These are phyloP conservation scores for Actenoides hombroni DNA, from an alignment of 2,113 vertebrate genomes.

Conservation along the genomic window DNA sequence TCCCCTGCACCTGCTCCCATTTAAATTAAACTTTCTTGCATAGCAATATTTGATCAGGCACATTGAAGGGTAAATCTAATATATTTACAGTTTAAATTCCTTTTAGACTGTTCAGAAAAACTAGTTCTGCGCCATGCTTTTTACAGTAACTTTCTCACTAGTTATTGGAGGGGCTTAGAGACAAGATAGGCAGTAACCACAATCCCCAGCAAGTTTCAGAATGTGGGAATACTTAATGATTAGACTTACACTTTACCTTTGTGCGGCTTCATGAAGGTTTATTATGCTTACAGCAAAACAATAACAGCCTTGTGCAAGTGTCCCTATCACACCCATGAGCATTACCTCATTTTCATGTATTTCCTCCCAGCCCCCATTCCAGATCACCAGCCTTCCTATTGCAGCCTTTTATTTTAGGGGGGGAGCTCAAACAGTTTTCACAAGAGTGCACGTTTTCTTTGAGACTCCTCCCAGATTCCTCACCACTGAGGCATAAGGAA, in stretches of 20 bases:
- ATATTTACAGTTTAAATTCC: not conserved
- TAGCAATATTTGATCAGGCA: not conserved
- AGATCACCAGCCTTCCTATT: not conserved
- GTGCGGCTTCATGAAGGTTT: not conserved
- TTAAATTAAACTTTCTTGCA: not conserved
- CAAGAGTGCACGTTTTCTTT: not conserved
- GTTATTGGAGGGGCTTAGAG: not conserved
- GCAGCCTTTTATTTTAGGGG: not conserved
- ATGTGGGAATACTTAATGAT: not conserved
- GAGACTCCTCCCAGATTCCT: not conserved
- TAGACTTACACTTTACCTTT: not conserved
- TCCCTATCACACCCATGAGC: not conserved
- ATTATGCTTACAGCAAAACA: not conserved
- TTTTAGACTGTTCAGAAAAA: not conserved
- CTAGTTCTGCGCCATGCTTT: not conserved
- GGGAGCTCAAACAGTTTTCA: not conserved
- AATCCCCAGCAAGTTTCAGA: not conserved
- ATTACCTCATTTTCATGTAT: not conserved
- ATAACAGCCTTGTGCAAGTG: not conserved
- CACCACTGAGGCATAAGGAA: not conserved
- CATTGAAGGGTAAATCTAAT: not conserved
- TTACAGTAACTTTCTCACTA: not conserved
- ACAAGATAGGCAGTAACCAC: not conserved
- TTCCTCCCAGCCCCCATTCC: not conserved
- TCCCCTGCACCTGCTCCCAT: not conserved